Conservation (phyloP, 2,797 vertebrate genomes). For the Myotis myotis region DNA sequence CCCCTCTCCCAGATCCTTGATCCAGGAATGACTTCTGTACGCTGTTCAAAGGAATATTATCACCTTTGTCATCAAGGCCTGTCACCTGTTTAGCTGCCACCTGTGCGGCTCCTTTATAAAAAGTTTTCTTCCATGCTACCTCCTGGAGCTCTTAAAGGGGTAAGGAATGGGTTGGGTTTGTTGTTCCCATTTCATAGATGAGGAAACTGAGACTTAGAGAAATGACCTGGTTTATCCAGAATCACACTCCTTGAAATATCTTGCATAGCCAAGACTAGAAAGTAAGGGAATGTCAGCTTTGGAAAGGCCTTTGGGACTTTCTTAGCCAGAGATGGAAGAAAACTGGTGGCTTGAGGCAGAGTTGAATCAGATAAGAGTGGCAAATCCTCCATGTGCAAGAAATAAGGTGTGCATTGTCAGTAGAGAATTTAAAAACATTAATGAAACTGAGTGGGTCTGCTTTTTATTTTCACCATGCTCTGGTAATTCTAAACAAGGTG, state of each 20-base stretch:
- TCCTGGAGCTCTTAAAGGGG: background rate
- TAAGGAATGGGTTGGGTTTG: background rate
- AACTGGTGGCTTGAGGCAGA: constrained; percentile 49
- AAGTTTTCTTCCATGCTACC: background rate
- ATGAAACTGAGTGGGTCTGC: constrained; percentile 32
- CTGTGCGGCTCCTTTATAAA: background rate
- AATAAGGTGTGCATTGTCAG: background rate
- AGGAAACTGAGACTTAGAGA: constrained; percentile 17
- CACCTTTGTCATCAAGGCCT: background rate
- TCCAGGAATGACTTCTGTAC: background rate
- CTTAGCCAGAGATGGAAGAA: background rate
- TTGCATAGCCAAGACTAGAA: background rate
- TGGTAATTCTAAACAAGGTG: background rate
- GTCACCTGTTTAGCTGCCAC: background rate
- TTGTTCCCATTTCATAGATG: background rate
- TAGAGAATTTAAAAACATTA: constrained; percentile 16
- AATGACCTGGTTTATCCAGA: background rate
- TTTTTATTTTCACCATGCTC: constrained; percentile 1
- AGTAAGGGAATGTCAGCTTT: background rate
- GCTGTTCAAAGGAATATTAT: background rate
- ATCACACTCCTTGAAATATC: background rate
- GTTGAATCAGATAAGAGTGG: constrained; percentile 23
- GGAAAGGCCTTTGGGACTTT: background rate
- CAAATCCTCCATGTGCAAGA: background rate
- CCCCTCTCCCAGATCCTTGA: background rate